These are phyloP conservation scores for Cyprinodon brontotheroides DNA, from an alignment of 2,113 vertebrate species.

Conservation along the genomic window DNA sequence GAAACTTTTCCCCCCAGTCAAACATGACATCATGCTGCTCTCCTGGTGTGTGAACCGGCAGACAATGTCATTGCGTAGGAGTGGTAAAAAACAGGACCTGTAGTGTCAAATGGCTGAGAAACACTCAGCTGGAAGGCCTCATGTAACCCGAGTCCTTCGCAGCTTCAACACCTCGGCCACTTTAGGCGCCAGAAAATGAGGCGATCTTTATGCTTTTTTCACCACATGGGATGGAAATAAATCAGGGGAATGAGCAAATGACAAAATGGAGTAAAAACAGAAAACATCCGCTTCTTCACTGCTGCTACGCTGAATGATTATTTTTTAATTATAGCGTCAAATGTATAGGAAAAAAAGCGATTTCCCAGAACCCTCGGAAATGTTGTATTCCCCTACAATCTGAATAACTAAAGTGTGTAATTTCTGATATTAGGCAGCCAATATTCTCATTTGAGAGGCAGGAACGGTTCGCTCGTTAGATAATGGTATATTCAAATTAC, in stretches of 20 bases:
- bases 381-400: conserved; percentile 17
- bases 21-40: conserved; percentile 56
- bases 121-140: conserved; percentile 11
- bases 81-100: conserved; percentile 38
- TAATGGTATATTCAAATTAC: conserved; percentile 12
- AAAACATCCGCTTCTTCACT: conserved; percentile 1
- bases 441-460: conserved; percentile 14
- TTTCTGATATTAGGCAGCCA: conserved; percentile 5
- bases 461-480: background rate
- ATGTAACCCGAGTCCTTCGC: conserved; percentile 38
- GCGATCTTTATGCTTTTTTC: conserved; percentile 2
- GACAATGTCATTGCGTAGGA: conserved; percentile 49
- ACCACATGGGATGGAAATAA: background rate
- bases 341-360: conserved; percentile 19
- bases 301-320: conserved; percentile 6
- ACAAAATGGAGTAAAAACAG: background rate
- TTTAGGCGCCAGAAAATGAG: background rate
- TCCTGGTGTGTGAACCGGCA: conserved; percentile 40
- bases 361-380: conserved; percentile 19
- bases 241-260: background rate
- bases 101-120: conserved; percentile 48
- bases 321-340: conserved; percentile 9
- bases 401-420: conserved; percentile 5
- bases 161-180: conserved; percentile 1
- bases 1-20: conserved; percentile 4